These are phyloP conservation scores for Scolopax bukidnonensis DNA, from an alignment of 2,797 vertebrate species.

Conservation along the genomic window DNA sequence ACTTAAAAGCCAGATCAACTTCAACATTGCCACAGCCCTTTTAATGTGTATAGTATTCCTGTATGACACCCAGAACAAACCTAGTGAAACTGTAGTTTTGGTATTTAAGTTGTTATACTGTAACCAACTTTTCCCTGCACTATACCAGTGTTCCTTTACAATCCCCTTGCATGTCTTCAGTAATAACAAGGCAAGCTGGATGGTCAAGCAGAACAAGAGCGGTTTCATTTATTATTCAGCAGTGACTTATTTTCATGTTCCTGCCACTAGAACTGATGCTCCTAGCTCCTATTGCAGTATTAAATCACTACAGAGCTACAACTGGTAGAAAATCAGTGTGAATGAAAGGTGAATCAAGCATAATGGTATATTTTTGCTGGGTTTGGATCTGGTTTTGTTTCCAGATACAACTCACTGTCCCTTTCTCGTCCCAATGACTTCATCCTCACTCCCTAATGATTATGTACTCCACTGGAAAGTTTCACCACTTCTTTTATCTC, in stretches of 20 bases:
- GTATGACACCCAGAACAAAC: not conserved
- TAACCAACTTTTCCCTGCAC: not conserved
- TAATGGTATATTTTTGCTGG: not conserved
- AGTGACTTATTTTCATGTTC: not conserved
- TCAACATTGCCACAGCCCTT: not conserved
- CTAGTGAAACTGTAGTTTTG: not conserved
- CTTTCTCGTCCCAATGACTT: conserved; percentile 7
- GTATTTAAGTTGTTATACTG: not conserved
- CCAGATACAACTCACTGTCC: not conserved
- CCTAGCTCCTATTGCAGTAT: not conserved
- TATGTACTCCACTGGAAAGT: not conserved
- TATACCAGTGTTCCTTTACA: not conserved
- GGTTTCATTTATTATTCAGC: not conserved
- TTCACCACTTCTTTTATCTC: conserved; percentile 19
- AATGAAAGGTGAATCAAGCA: not conserved
- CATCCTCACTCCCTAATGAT: not conserved
- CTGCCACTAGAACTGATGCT: not conserved
- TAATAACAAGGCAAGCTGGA: not conserved
- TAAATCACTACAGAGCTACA: not conserved
- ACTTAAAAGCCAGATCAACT: not conserved
- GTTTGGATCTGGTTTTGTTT: not conserved
- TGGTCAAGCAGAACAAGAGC: not conserved
- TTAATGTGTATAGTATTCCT: not conserved
- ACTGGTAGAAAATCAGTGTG: not conserved
- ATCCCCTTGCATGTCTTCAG: not conserved